A percentile compares a stretch with the other conserved stretches of the same genome.
Evolutionary conservation across 2,113 vertebrate species (phyloP).

Genomic region (Onychostruthus taczanowskii): DNA sequence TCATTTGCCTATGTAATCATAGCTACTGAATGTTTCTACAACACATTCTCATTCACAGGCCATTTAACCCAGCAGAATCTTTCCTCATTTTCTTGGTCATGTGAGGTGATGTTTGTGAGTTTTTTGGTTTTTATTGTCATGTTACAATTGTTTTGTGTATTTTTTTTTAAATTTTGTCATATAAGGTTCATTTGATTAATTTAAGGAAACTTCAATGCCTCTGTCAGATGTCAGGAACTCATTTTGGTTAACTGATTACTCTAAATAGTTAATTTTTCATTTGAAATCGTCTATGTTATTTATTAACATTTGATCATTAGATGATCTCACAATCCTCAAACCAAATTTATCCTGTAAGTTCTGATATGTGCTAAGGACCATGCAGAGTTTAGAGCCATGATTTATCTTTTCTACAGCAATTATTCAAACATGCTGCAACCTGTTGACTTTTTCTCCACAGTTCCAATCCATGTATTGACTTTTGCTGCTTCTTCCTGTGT

Average conservation of each 20-base stretch:
- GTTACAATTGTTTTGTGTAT: not conserved
- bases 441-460: not conserved
- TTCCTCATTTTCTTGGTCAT: not conserved
- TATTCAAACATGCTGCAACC: not conserved
- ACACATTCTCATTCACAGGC: rapidly evolving
- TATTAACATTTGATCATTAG: not conserved
- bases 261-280: not conserved
- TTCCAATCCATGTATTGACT: not conserved
- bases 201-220: not conserved
- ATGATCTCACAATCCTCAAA: not conserved
- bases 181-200: not conserved
- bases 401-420: not conserved
- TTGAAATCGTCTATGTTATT: not conserved
- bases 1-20: not conserved
- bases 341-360: not conserved
- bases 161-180: rapidly evolving
- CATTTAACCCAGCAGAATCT: not conserved
- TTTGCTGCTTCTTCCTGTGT: not conserved
- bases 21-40: not conserved
- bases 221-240: not conserved
- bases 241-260: not conserved
- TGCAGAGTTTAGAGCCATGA: not conserved
- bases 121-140: not conserved
- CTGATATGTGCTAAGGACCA: not conserved
- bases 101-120: rapidly evolving